Percentiles rank a stretch among this genome's conserved stretches.
Evolutionary conservation across 2,113 vertebrate species (phyloP).

Genomic region (Capreolus pygargus): DNA sequence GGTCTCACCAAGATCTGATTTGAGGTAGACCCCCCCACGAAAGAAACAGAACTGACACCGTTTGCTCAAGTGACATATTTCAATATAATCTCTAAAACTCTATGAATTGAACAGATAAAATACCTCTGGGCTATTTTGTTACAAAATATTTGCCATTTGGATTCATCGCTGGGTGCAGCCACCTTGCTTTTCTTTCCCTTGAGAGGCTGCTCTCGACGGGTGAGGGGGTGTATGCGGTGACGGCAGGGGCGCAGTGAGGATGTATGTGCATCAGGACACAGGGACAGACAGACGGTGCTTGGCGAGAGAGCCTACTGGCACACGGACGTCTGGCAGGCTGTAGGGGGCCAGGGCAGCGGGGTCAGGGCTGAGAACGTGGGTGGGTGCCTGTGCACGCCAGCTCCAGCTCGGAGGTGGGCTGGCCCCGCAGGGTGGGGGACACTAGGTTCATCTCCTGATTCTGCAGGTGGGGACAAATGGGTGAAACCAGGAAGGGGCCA

Average conservation of each 20-base stretch:
- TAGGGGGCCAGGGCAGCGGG: neutral
- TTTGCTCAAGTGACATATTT: slow-evolving; percentile 80
- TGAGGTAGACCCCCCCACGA: neutral
- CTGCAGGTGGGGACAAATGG: neutral
- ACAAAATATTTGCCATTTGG: slow-evolving; percentile 87
- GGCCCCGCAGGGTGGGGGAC: neutral
- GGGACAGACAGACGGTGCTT: slow-evolving; percentile 59
- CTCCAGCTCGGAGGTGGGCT: neutral
- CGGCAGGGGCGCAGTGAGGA: neutral
- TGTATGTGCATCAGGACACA: slow-evolving; percentile 73
- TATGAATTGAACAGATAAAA: slow-evolving; percentile 88
- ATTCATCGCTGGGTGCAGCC: slow-evolving; percentile 79
- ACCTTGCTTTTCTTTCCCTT: slow-evolving; percentile 77
- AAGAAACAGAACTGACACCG: neutral
- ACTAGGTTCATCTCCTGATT: neutral
- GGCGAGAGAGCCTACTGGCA: neutral
- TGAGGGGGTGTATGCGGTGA: neutral
- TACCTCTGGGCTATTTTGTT: slow-evolving; percentile 86
- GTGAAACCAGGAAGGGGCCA: neutral
- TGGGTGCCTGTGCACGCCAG: neutral
- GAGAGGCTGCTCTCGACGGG: slow-evolving; percentile 66
- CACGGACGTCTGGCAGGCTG: slow-evolving; percentile 73
- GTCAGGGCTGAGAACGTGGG: neutral
- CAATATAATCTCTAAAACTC: slow-evolving; percentile 89
- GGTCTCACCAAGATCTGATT: neutral